Evolutionary conservation across 2,113 vertebrate genomes (phyloP).

Genomic region (Anolis carolinensis): DNA sequence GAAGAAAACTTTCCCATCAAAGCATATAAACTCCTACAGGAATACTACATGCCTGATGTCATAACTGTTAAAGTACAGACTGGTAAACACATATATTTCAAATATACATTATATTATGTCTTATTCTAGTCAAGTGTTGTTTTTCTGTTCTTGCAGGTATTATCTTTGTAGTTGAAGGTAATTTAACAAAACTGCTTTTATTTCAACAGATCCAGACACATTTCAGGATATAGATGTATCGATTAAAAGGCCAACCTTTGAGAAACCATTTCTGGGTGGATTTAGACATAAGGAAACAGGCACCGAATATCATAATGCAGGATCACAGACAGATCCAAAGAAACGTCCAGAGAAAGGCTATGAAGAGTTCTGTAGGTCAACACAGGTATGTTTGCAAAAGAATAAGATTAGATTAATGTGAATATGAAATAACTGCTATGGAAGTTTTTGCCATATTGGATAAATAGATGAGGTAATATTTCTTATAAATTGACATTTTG

Average conservation of each 20-base stretch:
- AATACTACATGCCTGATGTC: conserved; percentile 78
- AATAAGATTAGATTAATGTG: background rate
- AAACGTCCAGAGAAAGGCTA: conserved; percentile 69
- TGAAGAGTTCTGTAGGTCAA: conserved; percentile 77
- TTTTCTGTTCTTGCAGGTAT: background rate
- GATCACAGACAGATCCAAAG: conserved; percentile 84
- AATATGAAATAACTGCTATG: background rate
- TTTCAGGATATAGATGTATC: conserved; percentile 82
- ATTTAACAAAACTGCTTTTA: conserved; percentile 41
- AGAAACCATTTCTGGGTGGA: conserved; percentile 90
- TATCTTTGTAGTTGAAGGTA: background rate
- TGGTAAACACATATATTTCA: conserved; percentile 67
- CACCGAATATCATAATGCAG: conserved; percentile 87
- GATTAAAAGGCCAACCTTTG: conserved; percentile 78
- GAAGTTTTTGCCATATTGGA: conserved; percentile 6
- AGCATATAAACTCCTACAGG: conserved; percentile 63
- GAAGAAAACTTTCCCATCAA: conserved; percentile 58
- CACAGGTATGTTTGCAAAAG: conserved; percentile 81
- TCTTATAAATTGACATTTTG: background rate
- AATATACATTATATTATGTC: fast-evolving
- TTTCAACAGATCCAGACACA: conserved; percentile 68
- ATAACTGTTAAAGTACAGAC: conserved; percentile 83
- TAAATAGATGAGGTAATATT: background rate
- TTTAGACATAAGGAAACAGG: conserved; percentile 85
- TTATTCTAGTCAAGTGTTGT: conserved; percentile 4